Base-by-base conservation (phyloP, 2,797 vertebrate species). In the Lagodon rhomboides region DNA sequence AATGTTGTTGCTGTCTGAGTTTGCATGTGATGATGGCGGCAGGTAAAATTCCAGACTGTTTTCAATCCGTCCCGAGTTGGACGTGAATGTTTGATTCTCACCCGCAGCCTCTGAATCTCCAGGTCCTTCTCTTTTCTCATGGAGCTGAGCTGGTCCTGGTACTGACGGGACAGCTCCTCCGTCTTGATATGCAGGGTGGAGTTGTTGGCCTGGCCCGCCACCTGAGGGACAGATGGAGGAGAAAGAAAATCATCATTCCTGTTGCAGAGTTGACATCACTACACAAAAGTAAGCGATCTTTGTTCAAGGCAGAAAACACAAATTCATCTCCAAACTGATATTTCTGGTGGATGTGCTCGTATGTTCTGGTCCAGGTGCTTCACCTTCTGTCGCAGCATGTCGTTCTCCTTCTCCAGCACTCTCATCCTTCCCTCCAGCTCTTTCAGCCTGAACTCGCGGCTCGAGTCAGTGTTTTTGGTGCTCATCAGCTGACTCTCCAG, bases 351-450 rank as follows among this genome's bases (percentile, higher is more conserved):
- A 34, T 34, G 30, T 34, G 30, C 6, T 34, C 30, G 8, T 5
- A 34, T 34, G 30, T 34, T 34, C 30, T 34, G 30, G 5, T 34
- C 30, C 30, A 7, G 7, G 17, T 8, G 43, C 20, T 38, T 12
- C n/a, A 98, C 98, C 96, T 98, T 98, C 25, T 97, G 94, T 46
- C 94, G 92, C 5, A 99, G 96, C 85, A 95, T 94, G 79, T 97
- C 96, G 49, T 97, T 96, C 91, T 99, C 98, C 77, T 98, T 96
- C 92, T 99, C 96, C 94, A 98, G 68, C 25, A 94, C 94, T 3
- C 90, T 93, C 85, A 95, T 94, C 85, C 93, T 85, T 34, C 95
- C 97, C 79, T 99, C 97, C 86, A 97, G 71, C 75, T 99, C 98
- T 84, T 97, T 98, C 3, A 98, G 20, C 82, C 93, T 96, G 82